Conservation (phyloP, 2,113 vertebrate genomes). For the Tachuris rubrigastra region DNA sequence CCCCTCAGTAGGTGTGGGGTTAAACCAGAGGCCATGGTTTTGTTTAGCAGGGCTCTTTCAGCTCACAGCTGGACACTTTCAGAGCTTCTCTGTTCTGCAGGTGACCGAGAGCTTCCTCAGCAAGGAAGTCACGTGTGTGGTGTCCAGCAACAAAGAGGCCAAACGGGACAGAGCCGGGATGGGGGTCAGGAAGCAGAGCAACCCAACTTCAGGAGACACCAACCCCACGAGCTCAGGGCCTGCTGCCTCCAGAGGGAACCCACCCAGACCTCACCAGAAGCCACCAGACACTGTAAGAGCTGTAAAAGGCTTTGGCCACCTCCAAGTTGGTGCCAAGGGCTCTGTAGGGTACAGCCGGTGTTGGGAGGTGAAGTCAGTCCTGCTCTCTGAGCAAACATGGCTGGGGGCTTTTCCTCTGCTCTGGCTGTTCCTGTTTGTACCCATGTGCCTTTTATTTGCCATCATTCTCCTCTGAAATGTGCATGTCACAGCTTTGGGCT, state of each 20-base stretch:
- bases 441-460: background rate
- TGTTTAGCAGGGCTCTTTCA: background rate
- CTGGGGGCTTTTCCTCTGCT: background rate
- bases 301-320: background rate
- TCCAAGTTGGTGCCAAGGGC: background rate
- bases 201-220: background rate
- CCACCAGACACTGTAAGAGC: constrained; percentile 34
- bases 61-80: background rate
- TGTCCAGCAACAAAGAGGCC: constrained; percentile 79
- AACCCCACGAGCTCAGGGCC: background rate
- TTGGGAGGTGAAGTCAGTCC: background rate
- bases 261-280: background rate
- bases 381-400: background rate
- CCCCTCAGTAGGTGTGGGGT: background rate
- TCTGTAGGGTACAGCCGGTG: background rate
- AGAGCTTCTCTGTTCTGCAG: constrained; percentile 66
- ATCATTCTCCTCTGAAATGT: accelerated
- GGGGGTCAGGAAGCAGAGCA: background rate
- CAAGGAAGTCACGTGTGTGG: constrained; percentile 85
- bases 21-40: background rate
- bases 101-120: constrained; percentile 88
- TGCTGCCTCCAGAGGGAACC: background rate
- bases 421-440: accelerated
- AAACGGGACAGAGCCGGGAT: background rate
- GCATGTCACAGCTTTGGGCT: background rate